phyloP scores from a whole-genome alignment of 2,888 invertebrate species.

The Lepidonotus clava region DNA sequence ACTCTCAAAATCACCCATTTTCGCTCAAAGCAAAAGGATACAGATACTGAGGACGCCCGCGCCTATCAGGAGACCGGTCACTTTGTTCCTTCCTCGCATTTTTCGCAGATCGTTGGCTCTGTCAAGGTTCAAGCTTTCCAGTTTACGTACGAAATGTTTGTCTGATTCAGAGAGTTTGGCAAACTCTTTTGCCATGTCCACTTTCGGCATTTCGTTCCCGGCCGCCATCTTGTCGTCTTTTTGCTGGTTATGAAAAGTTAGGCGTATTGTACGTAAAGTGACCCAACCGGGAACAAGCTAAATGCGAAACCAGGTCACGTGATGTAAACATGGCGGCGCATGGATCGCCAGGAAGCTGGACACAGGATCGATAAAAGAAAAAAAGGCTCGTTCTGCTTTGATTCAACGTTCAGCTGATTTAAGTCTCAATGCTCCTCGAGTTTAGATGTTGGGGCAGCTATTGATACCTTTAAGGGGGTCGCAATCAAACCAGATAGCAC shows the following conservation, averaged over 20 bases:
- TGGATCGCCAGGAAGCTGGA: too few relatives aligned
- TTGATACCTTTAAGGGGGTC: too few relatives aligned
- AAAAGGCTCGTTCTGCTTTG: too few relatives aligned
- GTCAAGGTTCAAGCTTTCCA: constrained; percentile 88
- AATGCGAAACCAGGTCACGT: too few relatives aligned
- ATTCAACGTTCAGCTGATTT: too few relatives aligned
- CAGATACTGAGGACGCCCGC: constrained; percentile 84
- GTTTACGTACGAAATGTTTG: constrained; percentile 88
- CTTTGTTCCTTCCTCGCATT: constrained; percentile 85
- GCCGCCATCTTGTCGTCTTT: constrained; percentile 68
- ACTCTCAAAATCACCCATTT: constrained; percentile 1
- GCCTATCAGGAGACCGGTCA: constrained; percentile 86
- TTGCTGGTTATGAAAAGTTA: constrained; percentile 8
- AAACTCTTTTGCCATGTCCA: constrained; percentile 81
- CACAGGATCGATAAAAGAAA: too few relatives aligned
- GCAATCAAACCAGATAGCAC: too few relatives aligned
- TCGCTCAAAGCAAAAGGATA: constrained; percentile 82
- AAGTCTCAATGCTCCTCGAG: too few relatives aligned
- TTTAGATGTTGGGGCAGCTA: too few relatives aligned
- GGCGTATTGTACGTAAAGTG: too few relatives aligned
- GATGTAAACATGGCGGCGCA: too few relatives aligned
- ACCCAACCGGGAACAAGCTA: too few relatives aligned
- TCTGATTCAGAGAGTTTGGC: constrained; percentile 82
- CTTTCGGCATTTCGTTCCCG: constrained; percentile 82
- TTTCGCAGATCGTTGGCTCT: constrained; percentile 86